phyloP scores from a whole-genome alignment of 1,140 invertebrate species.

The Bombus impatiens region DNA sequence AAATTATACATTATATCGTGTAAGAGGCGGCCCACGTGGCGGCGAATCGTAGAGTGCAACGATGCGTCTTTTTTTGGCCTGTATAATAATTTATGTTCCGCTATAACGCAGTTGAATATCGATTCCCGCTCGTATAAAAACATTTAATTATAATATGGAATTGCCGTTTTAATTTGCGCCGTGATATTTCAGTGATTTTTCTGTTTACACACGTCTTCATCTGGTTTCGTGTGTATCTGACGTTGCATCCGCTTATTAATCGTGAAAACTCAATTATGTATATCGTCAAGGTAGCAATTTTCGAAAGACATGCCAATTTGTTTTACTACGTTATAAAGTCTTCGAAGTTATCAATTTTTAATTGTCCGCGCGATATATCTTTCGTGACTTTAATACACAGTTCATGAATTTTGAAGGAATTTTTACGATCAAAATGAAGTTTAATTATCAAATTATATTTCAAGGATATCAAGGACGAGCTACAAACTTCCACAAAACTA shows the following conservation, averaged over 20 bases:
- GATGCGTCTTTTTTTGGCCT: constrained; percentile 56
- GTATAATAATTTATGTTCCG: constrained; percentile 57
- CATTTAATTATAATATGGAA: constrained; percentile 42
- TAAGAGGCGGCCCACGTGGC: constrained; percentile 66
- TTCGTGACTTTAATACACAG: not conserved
- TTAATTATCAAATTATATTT: not conserved
- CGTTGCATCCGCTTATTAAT: not conserved
- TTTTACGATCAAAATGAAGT: not conserved
- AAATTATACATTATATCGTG: constrained; percentile 73
- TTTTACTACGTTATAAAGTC: not conserved
- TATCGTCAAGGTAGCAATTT: not conserved
- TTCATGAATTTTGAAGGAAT: not conserved
- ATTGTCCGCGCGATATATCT: not conserved
- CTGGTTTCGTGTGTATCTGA: not conserved
- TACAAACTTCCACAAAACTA: no score
- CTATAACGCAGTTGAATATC: constrained; percentile 58
- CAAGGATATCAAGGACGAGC: not conserved
- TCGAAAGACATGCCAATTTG: not conserved
- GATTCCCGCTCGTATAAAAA: constrained; percentile 40
- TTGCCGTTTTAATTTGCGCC: constrained; percentile 33
- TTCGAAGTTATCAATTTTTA: not conserved
- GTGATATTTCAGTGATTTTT: constrained; percentile 3
- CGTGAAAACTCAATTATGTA: constrained; percentile 16
- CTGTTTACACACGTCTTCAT: not conserved
- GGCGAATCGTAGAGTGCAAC: constrained; percentile 68